A percentile compares a stretch with the other conserved stretches of the same genome.
phyloP scores from a whole-genome alignment of 2,888 invertebrate species.

The Drosophila kanekoi region DNA sequence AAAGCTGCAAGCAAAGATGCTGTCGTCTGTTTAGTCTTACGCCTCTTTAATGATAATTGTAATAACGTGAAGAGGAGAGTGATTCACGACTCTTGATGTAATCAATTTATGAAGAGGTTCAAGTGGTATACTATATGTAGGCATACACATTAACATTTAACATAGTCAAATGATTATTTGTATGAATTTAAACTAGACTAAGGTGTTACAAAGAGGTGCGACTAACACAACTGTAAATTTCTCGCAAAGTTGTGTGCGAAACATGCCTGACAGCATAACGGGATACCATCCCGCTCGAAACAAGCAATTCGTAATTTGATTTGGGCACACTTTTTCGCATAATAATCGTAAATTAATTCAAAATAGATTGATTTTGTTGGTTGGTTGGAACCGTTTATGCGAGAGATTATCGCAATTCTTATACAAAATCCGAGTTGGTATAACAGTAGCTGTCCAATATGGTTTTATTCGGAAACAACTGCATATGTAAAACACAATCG shows the following conservation, averaged over 20 bases:
- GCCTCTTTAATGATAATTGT: neutral
- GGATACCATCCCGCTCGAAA: neutral
- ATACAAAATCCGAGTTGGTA: neutral
- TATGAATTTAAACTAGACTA: neutral
- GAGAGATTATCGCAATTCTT: conserved; percentile 1
- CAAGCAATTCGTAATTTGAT: conserved; percentile 7
- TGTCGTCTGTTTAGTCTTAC: neutral
- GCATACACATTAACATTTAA: neutral
- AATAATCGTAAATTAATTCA: neutral
- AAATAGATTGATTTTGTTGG: neutral
- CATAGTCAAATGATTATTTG: neutral
- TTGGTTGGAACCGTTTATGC: neutral
- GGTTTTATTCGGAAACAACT: neutral
- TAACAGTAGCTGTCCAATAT: conserved; percentile 1
- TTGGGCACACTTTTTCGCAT: conserved; percentile 13
- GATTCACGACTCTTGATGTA: neutral
- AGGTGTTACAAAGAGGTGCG: neutral
- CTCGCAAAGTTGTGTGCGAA: neutral
- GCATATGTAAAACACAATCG: conserved; percentile 2
- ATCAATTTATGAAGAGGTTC: neutral
- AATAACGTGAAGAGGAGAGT: neutral
- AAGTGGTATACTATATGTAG: neutral
- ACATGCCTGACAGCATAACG: conserved; percentile 4
- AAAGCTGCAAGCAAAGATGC: neutral
- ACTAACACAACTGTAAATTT: neutral